A percentile compares a stretch with the other conserved stretches of the same genome.
phyloP scores from a whole-genome alignment of 2,113 vertebrate species.

The Seriola aureovittata region DNA sequence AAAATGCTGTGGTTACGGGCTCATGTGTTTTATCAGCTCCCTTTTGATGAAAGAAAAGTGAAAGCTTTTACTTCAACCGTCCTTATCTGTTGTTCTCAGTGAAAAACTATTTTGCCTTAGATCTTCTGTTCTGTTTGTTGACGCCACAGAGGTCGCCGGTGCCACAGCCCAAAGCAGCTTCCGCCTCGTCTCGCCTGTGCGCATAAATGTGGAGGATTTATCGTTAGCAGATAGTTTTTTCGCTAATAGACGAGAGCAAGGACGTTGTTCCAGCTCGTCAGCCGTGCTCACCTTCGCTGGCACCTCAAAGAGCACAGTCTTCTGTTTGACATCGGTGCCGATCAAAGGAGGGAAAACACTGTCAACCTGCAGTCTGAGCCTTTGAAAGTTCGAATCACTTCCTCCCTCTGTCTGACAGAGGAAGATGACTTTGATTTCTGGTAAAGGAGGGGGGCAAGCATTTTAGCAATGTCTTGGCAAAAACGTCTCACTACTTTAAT shows the following conservation, averaged over 20 bases:
- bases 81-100: slow-evolving; percentile 42
- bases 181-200: slow-evolving; percentile 27
- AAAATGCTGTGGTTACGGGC: slow-evolving; percentile 31
- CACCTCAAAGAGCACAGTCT: slow-evolving; percentile 52
- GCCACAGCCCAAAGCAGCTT: slow-evolving; percentile 48
- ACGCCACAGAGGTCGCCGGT: slow-evolving; percentile 19
- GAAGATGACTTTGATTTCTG: slow-evolving; percentile 55
- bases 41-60: slow-evolving; percentile 36
- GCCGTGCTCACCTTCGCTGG: slow-evolving; percentile 53
- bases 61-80: slow-evolving; percentile 36
- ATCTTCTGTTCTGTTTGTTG: slow-evolving; percentile 48
- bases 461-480: slow-evolving; percentile 8
- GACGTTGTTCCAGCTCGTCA: slow-evolving; percentile 53
- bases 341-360: slow-evolving; percentile 67
- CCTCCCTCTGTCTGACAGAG: slow-evolving; percentile 18
- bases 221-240: slow-evolving; percentile 52
- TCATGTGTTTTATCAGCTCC: slow-evolving; percentile 50
- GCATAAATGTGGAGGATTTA: slow-evolving; percentile 54
- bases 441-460: background rate
- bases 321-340: slow-evolving; percentile 56
- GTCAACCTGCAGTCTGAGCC: slow-evolving; percentile 56
- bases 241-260: slow-evolving; percentile 47
- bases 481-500: slow-evolving; percentile 21
- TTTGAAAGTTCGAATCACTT: slow-evolving; percentile 69
- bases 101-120: slow-evolving; percentile 37